Base-by-base conservation (phyloP, 2,113 vertebrate species). In the Podarcis raffonei region DNA sequence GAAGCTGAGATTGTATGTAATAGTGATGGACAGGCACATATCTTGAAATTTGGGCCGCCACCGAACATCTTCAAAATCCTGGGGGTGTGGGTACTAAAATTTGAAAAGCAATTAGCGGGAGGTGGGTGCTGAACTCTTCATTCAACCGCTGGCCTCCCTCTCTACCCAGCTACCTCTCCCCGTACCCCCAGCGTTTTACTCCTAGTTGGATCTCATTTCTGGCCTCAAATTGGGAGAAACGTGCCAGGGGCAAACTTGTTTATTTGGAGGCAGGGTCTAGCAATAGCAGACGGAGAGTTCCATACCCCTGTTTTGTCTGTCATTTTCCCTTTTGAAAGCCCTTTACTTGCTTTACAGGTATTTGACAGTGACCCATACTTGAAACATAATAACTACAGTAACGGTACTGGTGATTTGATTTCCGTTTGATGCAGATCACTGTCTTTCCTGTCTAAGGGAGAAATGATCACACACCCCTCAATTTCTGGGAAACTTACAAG, bases 341-440 rank as follows among this genome's bases (percentile, higher is more conserved):
- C 27, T 6, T 25, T 15, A 12, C 66, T 72, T 27, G 48, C 42
- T 71, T 69, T 27, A 39, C 25, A 84, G 6, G 6, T 25, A 7
- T 72, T 87, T 16, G 32, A 1, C 15, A 25, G 11, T 71, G 68
- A 22, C 23, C 16, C 9, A 6, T 22, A 3, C n/a, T 72, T 72
- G 39, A 59, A 27, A 57, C 68, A 84, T 78, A 83, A 83, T 92
- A 59, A 90, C 89, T 91, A 84, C 6, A 83, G 85, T 90, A 87
- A 83, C 74, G 81, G 32, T 2, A 42, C 25, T 74, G 68, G 30
- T 27, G 1, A 11, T 62, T 22, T 11, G 8, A 20, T 32, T 62
- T 81, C 79, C 20, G 35, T 18, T 87, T 71, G 2, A 57, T 81
- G 5, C 68, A 72, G 30, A 32, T 23, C 18, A 48, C 6, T 59